Conservation (phyloP, 2,888 invertebrate species). For the Tanypteryx hageni region DNA sequence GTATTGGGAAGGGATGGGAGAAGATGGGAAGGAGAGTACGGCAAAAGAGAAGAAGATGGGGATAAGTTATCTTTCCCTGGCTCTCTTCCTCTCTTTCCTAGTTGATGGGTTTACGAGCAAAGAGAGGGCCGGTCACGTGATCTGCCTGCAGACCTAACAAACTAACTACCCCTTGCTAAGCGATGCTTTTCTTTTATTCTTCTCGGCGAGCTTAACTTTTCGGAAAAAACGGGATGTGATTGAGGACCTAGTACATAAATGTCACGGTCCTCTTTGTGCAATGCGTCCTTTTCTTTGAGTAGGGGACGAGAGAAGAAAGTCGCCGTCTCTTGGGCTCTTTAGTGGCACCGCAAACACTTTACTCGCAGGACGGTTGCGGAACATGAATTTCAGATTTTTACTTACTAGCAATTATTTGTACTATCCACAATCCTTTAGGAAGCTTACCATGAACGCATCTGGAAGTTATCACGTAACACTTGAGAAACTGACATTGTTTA, state of each 20-base stretch:
- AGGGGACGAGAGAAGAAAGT: background rate
- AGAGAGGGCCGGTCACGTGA: conserved; percentile 16
- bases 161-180: conserved; percentile 48
- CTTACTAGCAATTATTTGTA: background rate
- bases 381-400: background rate
- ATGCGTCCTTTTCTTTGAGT: background rate
- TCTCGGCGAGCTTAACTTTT: background rate
- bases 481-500: no score
- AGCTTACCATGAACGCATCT: no score
- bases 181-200: background rate
- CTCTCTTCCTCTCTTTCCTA: background rate
- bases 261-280: conserved; percentile 4
- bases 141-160: conserved; percentile 10
- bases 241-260: conserved; percentile 23
- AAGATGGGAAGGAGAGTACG: no score
- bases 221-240: conserved; percentile 16
- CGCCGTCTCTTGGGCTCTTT: background rate
- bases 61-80: conserved; percentile 34
- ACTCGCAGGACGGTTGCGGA: background rate
- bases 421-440: background rate
- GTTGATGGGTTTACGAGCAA: conserved; percentile 46
- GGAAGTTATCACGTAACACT: no score
- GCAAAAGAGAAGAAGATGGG: background rate
- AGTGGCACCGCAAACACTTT: background rate
- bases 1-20: no score